A percentile compares a stretch with the other conserved stretches of the same genome.
Evolutionary conservation across 2,113 vertebrate genomes (phyloP).

Genomic region (Dasypus novemcinctus): DNA sequence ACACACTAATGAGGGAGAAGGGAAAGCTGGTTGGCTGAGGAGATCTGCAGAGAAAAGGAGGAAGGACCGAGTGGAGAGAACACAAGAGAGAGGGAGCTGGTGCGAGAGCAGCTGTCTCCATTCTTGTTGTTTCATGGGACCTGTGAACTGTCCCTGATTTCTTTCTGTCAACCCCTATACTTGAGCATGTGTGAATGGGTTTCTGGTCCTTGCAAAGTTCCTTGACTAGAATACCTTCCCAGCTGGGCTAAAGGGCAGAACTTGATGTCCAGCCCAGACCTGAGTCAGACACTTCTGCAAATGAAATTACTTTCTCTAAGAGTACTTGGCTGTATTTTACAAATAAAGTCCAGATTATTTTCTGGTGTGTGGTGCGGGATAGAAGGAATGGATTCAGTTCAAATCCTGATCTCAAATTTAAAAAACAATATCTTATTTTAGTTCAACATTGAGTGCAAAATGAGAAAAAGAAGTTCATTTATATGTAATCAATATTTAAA

Average conservation of each 20-base stretch:
- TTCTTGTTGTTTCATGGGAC: not conserved
- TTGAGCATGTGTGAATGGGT: not conserved
- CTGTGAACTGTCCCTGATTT: not conserved
- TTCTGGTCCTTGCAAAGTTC: not conserved
- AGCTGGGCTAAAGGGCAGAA: not conserved
- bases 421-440: conserved; percentile 31
- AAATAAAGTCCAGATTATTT: not conserved
- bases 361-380: not conserved
- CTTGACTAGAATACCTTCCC: not conserved
- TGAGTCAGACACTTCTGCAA: not conserved
- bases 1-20: not conserved
- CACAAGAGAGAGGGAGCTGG: accelerated
- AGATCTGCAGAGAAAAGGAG: not conserved
- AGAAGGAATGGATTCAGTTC: not conserved
- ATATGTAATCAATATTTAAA: conserved; percentile 7
- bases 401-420: conserved; percentile 21
- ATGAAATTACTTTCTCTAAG: not conserved
- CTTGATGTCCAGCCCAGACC: not conserved
- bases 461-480: not conserved
- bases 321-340: not conserved
- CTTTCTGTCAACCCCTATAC: not conserved
- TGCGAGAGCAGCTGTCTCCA: not conserved
- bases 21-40: not conserved
- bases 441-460: not conserved
- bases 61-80: not conserved